Evolutionary conservation across 2,888 invertebrate genomes (phyloP).

Genomic region (Amphipyra tragopoginis): DNA sequence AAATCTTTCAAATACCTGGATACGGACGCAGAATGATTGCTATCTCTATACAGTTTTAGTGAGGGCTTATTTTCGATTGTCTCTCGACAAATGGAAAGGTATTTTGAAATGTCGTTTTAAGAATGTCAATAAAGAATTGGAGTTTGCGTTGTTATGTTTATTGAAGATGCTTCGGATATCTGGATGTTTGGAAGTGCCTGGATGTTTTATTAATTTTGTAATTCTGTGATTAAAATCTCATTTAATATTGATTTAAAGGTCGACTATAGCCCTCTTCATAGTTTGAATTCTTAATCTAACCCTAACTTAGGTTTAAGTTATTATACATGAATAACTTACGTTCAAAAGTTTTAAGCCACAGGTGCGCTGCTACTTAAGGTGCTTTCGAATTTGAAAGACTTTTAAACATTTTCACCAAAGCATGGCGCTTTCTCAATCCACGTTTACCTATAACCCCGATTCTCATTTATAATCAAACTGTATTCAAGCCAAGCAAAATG

Average conservation of each 20-base stretch:
- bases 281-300: constrained; percentile 22
- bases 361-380: not conserved
- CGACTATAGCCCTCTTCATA: not conserved
- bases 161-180: constrained; percentile 50
- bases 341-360: too few relatives aligned
- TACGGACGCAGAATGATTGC: constrained; percentile 42
- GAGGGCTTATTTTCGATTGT: constrained; percentile 59
- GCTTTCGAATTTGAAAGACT: not conserved
- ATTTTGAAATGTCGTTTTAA: constrained; percentile 57
- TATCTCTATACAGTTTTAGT: constrained; percentile 51
- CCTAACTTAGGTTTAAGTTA: not conserved
- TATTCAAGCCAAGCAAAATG: constrained; percentile 34
- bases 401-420: not conserved
- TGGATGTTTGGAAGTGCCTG: constrained; percentile 26
- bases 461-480: constrained; percentile 35
- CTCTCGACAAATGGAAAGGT: constrained; percentile 32
- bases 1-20: constrained; percentile 69
- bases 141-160: constrained; percentile 53
- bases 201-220: constrained; percentile 41
- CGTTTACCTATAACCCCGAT: constrained; percentile 24
- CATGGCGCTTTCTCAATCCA: not conserved
- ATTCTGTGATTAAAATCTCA: constrained; percentile 39
- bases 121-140: constrained; percentile 61
- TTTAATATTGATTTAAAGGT: constrained; percentile 16
- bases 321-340: too few relatives aligned